Base-by-base conservation (phyloP, 2,797 vertebrate species). In the Dendrocincla fuliginosa region DNA sequence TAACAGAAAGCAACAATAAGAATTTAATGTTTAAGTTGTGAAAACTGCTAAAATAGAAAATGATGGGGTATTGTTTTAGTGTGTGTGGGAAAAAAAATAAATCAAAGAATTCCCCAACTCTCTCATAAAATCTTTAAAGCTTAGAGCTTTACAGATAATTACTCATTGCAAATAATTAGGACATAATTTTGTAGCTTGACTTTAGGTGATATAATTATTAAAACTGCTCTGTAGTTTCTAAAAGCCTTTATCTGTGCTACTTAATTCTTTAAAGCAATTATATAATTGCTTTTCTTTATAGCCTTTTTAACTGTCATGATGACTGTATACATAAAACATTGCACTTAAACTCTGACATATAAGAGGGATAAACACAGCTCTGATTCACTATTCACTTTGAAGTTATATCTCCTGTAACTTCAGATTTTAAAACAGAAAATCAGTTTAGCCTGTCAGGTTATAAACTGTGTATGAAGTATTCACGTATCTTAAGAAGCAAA, bases 21-120 rank as follows among this genome's bases (percentile, higher is more conserved):
- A 98, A 97, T 98, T 97, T 97, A 98, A 98, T 98, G 98, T 98
- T 98, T 97, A 98, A 98, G 98, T 98, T 98, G 97, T 98, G 97
- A 97, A 98, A 98, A 98, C 98, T 98, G 97, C 97, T 98, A 98
- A 98, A 98, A 98, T 97, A 98, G 98, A 98, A 98, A 98, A 98
- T 98, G 98, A 98, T 97, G 97, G 97, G 97, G 96, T 98, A 97
- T 91, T 97, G 90, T 92, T 96, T 96, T 91, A 96, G 90, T 84
- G 84, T 70, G 89, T 93, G 87, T 94, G 91, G 63, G 50, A 7
- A 71, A 91, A 90, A 97, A 98, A 96, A 96, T 95, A 95, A 97
- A 97, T 96, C 97, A 97, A 98, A 98, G 98, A 97, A 98, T 98
- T 98, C 97, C 90, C 92, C 46, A 56, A 87, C 79, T 81, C 89